phyloP scores from a whole-genome alignment of 2,113 vertebrate species.

The Apistogramma diplotaenia region DNA sequence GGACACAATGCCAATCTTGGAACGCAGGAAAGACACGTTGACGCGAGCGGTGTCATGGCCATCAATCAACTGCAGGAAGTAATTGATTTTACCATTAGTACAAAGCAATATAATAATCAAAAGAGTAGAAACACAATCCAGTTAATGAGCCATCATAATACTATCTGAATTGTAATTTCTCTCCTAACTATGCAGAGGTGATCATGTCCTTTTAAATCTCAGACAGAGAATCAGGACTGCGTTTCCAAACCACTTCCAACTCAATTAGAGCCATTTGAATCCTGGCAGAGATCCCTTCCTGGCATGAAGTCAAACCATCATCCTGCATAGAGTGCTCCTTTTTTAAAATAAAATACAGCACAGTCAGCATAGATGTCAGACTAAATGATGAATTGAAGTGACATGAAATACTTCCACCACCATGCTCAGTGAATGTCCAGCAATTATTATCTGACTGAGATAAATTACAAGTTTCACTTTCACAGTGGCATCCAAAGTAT shows the following conservation, averaged over 20 bases:
- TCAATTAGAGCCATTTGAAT: slow-evolving; percentile 60
- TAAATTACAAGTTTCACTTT: slow-evolving; percentile 11
- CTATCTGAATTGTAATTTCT: slow-evolving; percentile 28
- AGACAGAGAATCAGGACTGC: slow-evolving; percentile 21
- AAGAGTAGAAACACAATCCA: slow-evolving; percentile 27
- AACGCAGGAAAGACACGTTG: slow-evolving; percentile 78
- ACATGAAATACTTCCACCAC: slow-evolving; percentile 15
- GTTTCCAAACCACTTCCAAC: slow-evolving; percentile 56
- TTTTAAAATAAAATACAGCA: background rate
- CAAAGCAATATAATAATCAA: slow-evolving; percentile 26
- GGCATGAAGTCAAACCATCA: slow-evolving; percentile 24
- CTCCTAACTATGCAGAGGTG: slow-evolving; percentile 34
- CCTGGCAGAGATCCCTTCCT: slow-evolving; percentile 48
- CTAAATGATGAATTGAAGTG: slow-evolving; percentile 21
- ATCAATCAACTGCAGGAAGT: slow-evolving; percentile 75
- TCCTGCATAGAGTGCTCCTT: slow-evolving; percentile 1
- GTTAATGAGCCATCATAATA: slow-evolving; percentile 46
- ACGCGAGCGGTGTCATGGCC: slow-evolving; percentile 65
- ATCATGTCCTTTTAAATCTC: slow-evolving; percentile 33
- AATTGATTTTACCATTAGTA: slow-evolving; percentile 53
- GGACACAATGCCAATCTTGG: slow-evolving; percentile 82
- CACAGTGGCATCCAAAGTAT: background rate
- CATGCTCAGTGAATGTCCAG: background rate
- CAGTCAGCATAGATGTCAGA: slow-evolving; percentile 45
- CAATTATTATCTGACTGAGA: slow-evolving; percentile 37